phyloP scores from a whole-genome alignment of 1,140 invertebrate genomes.

The Ridgeia piscesae region DNA sequence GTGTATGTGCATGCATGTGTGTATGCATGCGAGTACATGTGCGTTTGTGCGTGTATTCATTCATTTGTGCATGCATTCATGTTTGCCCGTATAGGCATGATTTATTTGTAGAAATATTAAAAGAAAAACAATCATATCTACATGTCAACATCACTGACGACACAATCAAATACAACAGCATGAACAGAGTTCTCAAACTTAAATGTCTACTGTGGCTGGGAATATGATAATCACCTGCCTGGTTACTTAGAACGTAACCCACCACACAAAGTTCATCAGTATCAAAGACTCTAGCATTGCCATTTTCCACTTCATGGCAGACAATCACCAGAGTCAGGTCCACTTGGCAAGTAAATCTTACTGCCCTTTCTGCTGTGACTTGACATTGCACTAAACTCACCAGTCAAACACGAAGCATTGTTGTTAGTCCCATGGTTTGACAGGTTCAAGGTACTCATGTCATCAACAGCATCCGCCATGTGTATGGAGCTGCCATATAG shows the following conservation, averaged over 20 bases:
- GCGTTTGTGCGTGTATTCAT: too few species aligned
- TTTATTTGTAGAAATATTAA: too few species aligned
- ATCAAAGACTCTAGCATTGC: not conserved
- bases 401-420: not conserved
- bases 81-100: too few species aligned
- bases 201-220: not conserved
- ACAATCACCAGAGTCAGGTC: not conserved
- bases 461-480: too few species aligned
- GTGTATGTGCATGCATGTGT: too few species aligned
- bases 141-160: not conserved
- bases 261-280: too few species aligned
- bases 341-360: not conserved
- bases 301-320: not conserved
- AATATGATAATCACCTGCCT: not conserved
- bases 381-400: not conserved
- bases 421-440: not conserved
- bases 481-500: too few species aligned
- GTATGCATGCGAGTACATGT: too few species aligned
- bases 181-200: not conserved
- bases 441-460: too few species aligned
- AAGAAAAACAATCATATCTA: too few species aligned
- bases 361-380: not conserved
- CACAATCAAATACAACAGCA: not conserved
- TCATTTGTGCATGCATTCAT: too few species aligned
- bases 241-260: too few species aligned